These are phyloP conservation scores for Aradophagus sp. DNA, from an alignment of 1,140 invertebrate species.

Conservation along the genomic window DNA sequence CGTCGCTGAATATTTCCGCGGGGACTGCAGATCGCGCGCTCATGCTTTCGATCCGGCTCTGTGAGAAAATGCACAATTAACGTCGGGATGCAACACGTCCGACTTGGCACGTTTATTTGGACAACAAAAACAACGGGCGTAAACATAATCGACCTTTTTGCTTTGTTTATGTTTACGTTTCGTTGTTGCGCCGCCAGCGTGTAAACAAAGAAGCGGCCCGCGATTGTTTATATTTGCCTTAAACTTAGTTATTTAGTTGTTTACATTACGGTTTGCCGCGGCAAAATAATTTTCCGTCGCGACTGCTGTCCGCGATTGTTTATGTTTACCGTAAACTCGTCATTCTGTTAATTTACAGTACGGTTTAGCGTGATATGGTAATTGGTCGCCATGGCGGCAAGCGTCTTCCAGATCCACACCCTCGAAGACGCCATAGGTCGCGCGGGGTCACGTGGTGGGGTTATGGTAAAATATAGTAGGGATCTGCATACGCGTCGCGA, in stretches of 20 bases:
- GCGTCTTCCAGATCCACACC: slow-evolving; percentile 24
- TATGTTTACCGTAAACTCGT: too few species aligned
- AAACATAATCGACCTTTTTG: slow-evolving; percentile 13
- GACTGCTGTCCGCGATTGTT: too few species aligned
- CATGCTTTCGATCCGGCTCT: neutral
- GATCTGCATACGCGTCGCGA: slow-evolving; percentile 58
- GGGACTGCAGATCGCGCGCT: slow-evolving; percentile 15
- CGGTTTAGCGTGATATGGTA: too few species aligned
- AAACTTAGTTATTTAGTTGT: too few species aligned
- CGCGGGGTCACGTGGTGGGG: slow-evolving; percentile 25
- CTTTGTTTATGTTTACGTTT: too few species aligned
- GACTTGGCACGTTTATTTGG: neutral
- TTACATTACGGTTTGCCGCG: too few species aligned
- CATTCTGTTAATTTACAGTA: too few species aligned
- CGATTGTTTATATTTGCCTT: too few species aligned
- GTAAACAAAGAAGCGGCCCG: too few species aligned
- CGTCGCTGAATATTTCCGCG: slow-evolving; percentile 63
- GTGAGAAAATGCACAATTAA: slow-evolving; percentile 35
- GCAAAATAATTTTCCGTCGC: too few species aligned
- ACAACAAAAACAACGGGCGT: slow-evolving; percentile 1
- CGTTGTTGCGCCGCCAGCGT: too few species aligned
- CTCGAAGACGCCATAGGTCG: slow-evolving; percentile 42
- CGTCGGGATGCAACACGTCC: neutral
- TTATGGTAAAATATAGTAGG: slow-evolving; percentile 42
- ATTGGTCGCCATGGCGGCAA: neutral